Evolutionary conservation across 2,888 invertebrate species (phyloP).

Genomic region (Pandemis heparana): DNA sequence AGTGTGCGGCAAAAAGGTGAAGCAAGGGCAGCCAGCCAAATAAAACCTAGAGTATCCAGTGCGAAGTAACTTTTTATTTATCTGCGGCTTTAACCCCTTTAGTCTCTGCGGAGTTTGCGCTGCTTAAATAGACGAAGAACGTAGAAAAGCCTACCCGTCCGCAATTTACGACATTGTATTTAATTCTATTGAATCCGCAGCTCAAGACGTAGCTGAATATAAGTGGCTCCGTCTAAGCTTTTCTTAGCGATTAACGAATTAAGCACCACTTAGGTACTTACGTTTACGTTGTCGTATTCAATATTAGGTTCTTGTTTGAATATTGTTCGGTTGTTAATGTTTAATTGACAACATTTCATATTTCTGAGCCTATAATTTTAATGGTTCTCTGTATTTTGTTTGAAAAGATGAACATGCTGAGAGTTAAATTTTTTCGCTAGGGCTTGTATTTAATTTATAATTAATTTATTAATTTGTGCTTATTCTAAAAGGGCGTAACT

Average conservation of each 20-base stretch:
- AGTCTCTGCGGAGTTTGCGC: background rate
- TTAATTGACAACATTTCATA: too few species aligned
- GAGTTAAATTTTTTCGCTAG: too few species aligned
- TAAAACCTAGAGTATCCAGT: constrained; percentile 2
- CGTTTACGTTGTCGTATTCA: background rate
- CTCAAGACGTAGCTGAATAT: constrained; percentile 19
- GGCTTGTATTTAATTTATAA: too few species aligned
- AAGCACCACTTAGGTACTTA: constrained; percentile 19
- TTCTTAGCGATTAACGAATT: constrained; percentile 21
- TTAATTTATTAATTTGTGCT: too few species aligned
- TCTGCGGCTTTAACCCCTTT: background rate
- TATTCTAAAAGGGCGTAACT: too few species aligned
- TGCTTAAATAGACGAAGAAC: constrained; percentile 3
- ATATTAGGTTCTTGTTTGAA: constrained; percentile 20
- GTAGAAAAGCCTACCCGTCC: constrained; percentile 12
- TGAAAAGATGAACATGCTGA: too few species aligned
- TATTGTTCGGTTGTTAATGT: background rate
- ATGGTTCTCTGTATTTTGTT: too few species aligned
- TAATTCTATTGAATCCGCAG: constrained; percentile 18
- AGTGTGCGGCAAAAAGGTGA: background rate
- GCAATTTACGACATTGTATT: constrained; percentile 12
- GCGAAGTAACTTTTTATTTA: constrained; percentile 5
- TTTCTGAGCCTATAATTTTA: too few species aligned
- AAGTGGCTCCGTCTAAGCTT: constrained; percentile 25
- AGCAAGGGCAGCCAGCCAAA: background rate